Percentiles rank a stretch among this genome's conserved stretches.
Conservation (phyloP, 2,113 vertebrate genomes). For the Cathartes aura region DNA sequence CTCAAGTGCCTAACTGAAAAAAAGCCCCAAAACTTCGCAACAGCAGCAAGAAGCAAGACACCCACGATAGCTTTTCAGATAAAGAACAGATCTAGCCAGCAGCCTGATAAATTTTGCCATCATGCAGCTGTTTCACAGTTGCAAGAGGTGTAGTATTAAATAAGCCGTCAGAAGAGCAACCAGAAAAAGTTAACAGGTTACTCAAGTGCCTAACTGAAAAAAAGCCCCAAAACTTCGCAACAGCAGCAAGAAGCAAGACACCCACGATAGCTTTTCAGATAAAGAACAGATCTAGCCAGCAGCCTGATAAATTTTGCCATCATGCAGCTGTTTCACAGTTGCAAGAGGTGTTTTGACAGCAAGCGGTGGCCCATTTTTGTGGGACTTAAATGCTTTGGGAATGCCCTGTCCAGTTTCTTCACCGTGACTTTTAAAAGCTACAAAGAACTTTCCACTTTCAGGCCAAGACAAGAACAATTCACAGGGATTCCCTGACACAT, state of each 20-base stretch:
- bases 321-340: not conserved
- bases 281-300: not conserved
- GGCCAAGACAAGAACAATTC: rapidly evolving
- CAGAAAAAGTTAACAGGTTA: too few species aligned
- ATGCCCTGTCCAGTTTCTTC: not conserved
- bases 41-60: not conserved
- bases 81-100: not conserved
- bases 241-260: not conserved
- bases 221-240: too few species aligned
- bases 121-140: not conserved
- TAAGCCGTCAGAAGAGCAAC: not conserved
- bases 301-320: not conserved
- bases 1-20: too few species aligned
- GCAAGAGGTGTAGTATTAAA: not conserved
- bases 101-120: not conserved
- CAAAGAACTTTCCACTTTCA: not conserved
- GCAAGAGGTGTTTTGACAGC: not conserved
- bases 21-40: too few species aligned
- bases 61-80: rapidly evolving
- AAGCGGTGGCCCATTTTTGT: too few species aligned
- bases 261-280: rapidly evolving
- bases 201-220: too few species aligned
- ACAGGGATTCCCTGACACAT: not conserved
- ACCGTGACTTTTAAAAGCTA: not conserved
- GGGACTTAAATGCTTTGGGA: not conserved